A percentile compares a stretch with the other conserved stretches of the same genome.
phyloP scores from a whole-genome alignment of 2,113 vertebrate species.

The Zosterops hypoxanthus region DNA sequence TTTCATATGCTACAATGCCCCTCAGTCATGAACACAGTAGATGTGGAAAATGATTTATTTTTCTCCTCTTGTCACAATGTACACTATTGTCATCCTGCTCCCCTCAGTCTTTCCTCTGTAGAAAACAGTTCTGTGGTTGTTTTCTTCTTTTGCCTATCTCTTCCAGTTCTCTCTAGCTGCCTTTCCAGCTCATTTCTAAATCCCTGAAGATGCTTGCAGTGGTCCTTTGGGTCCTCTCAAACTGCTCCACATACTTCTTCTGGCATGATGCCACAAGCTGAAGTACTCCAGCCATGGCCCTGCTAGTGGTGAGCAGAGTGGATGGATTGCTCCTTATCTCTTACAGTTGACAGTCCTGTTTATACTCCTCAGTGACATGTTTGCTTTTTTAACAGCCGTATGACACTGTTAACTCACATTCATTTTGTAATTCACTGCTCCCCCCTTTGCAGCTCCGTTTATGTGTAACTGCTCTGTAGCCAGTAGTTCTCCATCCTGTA shows the following conservation, averaged over 20 bases:
- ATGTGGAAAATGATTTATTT: background rate
- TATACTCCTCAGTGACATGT: background rate
- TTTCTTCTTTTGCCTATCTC: background rate
- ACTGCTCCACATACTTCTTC: background rate
- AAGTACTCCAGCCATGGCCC: background rate
- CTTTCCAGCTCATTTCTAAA: background rate
- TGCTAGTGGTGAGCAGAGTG: background rate
- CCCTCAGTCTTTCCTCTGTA: background rate
- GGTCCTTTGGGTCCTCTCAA: background rate
- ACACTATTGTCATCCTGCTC: background rate
- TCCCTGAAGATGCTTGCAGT: background rate
- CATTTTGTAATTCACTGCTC: background rate
- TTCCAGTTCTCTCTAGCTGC: background rate
- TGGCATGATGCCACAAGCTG: background rate
- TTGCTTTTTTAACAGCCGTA: background rate
- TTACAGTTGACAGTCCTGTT: background rate
- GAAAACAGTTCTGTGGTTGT: background rate
- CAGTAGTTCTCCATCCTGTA: background rate
- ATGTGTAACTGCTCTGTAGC: background rate
- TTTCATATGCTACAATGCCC: background rate
- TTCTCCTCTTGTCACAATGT: background rate
- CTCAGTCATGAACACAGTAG: background rate
- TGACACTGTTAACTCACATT: background rate
- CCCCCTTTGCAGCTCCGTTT: background rate
- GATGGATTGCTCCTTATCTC: background rate